Evolutionary conservation across 2,888 invertebrate genomes (phyloP).

Genomic region (Neocrepidodera transversa): DNA sequence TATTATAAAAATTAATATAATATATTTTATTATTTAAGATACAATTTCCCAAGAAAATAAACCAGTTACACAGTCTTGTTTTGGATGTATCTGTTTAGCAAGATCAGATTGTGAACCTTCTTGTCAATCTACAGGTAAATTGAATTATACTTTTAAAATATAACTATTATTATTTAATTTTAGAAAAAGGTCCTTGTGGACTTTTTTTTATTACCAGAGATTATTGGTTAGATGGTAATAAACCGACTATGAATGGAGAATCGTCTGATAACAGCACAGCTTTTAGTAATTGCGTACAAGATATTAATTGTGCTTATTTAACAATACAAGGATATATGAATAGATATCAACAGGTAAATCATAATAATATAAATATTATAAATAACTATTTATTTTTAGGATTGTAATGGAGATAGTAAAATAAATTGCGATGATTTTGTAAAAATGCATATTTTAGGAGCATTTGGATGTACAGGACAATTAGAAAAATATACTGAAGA

Average conservation of each 20-base stretch:
- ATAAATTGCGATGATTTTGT: constrained; percentile 85
- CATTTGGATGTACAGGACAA: constrained; percentile 74
- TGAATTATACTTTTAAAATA: too few species aligned
- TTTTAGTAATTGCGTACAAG: constrained; percentile 74
- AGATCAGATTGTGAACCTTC: too few species aligned
- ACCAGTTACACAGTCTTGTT: too few species aligned
- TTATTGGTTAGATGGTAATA: constrained; percentile 85
- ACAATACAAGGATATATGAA: constrained; percentile 84
- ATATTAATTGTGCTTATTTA: constrained; percentile 77
- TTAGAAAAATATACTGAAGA: constrained; percentile 69
- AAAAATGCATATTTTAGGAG: constrained; percentile 81
- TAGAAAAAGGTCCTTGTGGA: constrained; percentile 77
- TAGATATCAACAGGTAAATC: constrained; percentile 72
- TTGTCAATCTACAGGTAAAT: too few species aligned
- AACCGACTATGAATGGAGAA: constrained; percentile 69
- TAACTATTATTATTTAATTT: neutral
- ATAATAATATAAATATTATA: neutral
- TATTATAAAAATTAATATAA: too few species aligned
- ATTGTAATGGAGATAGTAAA: constrained; percentile 79
- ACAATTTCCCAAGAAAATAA: too few species aligned
- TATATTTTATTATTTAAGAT: too few species aligned
- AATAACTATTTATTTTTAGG: constrained; percentile 62
- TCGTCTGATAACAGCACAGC: constrained; percentile 66
- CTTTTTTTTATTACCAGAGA: constrained; percentile 85
- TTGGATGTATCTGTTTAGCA: too few species aligned